phyloP scores from a whole-genome alignment of 64 coral and sea anemone species.

The Montipora cactus region DNA sequence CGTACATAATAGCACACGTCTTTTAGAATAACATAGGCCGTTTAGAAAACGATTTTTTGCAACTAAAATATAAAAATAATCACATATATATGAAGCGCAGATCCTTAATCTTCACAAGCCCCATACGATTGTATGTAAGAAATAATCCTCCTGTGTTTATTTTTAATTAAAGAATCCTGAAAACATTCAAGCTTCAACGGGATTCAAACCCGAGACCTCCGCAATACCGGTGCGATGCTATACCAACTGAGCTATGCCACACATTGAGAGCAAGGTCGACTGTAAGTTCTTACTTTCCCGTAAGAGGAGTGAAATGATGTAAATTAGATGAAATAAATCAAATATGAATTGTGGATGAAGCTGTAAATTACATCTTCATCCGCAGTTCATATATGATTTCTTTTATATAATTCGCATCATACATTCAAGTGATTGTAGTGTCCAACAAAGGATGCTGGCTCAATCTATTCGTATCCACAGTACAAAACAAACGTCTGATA shows the following conservation, averaged over 20 bases:
- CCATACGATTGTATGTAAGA: background rate
- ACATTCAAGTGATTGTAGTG: constrained; percentile 25
- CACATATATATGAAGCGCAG: constrained; percentile 25
- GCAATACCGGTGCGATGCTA: constrained; percentile 9
- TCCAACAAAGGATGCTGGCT: constrained; percentile 24
- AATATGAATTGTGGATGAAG: constrained; percentile 19
- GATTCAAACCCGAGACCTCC: constrained; percentile 13
- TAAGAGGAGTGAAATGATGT: constrained; percentile 25
- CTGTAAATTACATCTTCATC: constrained; percentile 20
- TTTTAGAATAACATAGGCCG: constrained; percentile 23
- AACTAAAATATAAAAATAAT: constrained; percentile 23
- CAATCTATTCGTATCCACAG: constrained; percentile 19
- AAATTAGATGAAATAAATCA: constrained; percentile 24
- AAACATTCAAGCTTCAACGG: constrained; percentile 21
- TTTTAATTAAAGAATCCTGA: constrained; percentile 24
- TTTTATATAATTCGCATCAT: constrained; percentile 14
- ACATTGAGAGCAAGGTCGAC: constrained; percentile 17
- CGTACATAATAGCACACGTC: background rate
- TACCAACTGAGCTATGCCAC: constrained; percentile 18
- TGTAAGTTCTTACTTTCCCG: constrained; percentile 18
- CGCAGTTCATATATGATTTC: constrained; percentile 6
- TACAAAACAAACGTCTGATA: constrained; percentile 20
- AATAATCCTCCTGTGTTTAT: constrained; percentile 1
- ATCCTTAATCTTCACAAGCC: constrained; percentile 47
- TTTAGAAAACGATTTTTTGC: constrained; percentile 39